phyloP scores from a whole-genome alignment of 2,888 invertebrate genomes.

The Cloeon dipterum region DNA sequence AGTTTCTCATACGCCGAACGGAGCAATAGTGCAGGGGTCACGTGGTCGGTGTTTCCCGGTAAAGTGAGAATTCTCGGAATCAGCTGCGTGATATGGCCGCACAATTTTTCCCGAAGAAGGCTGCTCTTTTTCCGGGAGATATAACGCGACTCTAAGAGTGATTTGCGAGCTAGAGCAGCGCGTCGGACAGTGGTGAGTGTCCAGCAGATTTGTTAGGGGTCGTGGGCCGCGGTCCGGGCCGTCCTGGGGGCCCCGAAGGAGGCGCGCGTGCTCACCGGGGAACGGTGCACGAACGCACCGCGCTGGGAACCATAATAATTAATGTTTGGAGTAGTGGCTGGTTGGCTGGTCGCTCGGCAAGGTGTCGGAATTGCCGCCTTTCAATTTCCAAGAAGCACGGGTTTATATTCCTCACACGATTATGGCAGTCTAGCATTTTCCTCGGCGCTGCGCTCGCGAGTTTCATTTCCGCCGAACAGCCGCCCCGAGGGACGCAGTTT shows the following conservation, averaged over 20 bases:
- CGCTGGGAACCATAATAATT: background rate
- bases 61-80: constrained; percentile 4
- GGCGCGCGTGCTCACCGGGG: no score
- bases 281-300: no score
- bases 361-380: background rate
- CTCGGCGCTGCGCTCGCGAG: no score
- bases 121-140: background rate
- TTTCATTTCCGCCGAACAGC: background rate
- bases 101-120: background rate
- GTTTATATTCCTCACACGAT: background rate
- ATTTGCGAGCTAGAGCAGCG: no score
- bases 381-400: background rate
- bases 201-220: no score
- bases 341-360: background rate
- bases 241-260: no score
- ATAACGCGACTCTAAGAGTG: no score
- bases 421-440: background rate
- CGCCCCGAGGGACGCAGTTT: no score
- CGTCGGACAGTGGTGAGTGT: no score
- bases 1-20: background rate
- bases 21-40: background rate
- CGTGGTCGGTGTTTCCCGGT: constrained; percentile 5
- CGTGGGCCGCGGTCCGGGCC: no score
- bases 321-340: no score
- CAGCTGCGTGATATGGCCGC: background rate